These are phyloP conservation scores for Numenius arquata DNA, from an alignment of 2,113 vertebrate species.

Conservation along the genomic window DNA sequence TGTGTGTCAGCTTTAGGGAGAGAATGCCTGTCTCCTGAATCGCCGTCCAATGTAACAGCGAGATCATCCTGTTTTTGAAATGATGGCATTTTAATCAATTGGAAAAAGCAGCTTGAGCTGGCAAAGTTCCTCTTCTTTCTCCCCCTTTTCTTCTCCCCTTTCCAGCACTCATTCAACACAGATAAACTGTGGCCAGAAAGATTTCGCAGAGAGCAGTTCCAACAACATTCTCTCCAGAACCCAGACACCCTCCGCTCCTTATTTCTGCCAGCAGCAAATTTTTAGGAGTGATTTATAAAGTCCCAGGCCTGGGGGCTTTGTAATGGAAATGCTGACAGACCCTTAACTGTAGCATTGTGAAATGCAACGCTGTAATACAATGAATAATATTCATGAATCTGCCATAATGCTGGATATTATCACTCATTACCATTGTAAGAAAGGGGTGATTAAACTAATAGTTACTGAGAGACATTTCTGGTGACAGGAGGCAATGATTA, in stretches of 20 bases:
- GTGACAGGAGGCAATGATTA: conserved; percentile 79
- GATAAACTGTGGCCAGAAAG: background rate
- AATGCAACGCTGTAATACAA: background rate
- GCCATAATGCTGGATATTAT: conserved; percentile 60
- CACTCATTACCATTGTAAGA: conserved; percentile 73
- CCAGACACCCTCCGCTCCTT: background rate
- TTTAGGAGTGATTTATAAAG: conserved; percentile 48
- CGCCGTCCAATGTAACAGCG: background rate
- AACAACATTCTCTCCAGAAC: background rate
- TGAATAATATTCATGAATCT: conserved; percentile 58
- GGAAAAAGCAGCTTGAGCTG: conserved; percentile 44
- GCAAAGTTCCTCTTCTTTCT: conserved; percentile 4
- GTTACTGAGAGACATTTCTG: conserved; percentile 77
- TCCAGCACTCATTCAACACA: background rate
- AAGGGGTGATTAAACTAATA: conserved; percentile 76
- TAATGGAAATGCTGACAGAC: conserved; percentile 20
- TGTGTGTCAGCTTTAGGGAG: background rate
- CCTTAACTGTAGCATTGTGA: conserved; percentile 37
- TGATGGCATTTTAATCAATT: conserved; percentile 34
- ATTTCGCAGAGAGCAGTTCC: background rate
- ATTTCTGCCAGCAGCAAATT: conserved; percentile 22
- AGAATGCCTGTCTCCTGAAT: background rate
- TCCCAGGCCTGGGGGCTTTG: background rate
- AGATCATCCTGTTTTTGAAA: conserved; percentile 42
- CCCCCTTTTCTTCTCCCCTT: background rate